Evolutionary conservation across 2,113 vertebrate genomes (phyloP).

Genomic region (Climacteris rufus): DNA sequence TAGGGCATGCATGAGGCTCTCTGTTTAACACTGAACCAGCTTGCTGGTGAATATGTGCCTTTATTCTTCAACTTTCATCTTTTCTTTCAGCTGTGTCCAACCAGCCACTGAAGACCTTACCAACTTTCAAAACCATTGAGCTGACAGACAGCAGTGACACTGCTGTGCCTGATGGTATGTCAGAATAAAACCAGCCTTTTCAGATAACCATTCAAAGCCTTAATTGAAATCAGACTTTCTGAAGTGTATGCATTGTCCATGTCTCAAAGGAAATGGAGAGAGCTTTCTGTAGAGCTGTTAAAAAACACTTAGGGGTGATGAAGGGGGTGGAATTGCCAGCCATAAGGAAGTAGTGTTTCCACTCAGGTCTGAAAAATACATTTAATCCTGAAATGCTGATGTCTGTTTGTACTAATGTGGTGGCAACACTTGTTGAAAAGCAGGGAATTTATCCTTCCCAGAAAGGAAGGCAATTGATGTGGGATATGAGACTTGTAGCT

Average conservation of each 20-base stretch:
- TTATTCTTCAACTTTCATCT: background rate
- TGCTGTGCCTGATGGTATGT: conserved; percentile 70
- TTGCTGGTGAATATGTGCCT: background rate
- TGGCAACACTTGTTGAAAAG: background rate
- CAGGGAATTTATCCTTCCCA: background rate
- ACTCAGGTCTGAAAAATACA: background rate
- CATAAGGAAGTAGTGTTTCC: background rate
- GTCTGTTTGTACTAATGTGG: background rate
- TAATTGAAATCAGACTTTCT: background rate
- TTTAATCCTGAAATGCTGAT: background rate
- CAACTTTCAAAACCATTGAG: conserved; percentile 71
- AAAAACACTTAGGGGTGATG: background rate
- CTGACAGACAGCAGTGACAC: conserved; percentile 25
- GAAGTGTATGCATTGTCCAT: background rate
- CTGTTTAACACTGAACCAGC: background rate
- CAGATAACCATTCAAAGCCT: background rate
- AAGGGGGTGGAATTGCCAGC: background rate
- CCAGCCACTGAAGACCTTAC: conserved; percentile 54
- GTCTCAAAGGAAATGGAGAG: background rate
- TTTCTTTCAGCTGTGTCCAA: conserved; percentile 16
- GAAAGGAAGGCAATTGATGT: background rate
- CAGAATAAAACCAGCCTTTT: background rate
- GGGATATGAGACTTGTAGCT: background rate
- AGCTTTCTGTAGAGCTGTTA: background rate
- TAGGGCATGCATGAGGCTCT: background rate